phyloP scores from a whole-genome alignment of 2,888 invertebrate species.

The Fragum whitleyi region DNA sequence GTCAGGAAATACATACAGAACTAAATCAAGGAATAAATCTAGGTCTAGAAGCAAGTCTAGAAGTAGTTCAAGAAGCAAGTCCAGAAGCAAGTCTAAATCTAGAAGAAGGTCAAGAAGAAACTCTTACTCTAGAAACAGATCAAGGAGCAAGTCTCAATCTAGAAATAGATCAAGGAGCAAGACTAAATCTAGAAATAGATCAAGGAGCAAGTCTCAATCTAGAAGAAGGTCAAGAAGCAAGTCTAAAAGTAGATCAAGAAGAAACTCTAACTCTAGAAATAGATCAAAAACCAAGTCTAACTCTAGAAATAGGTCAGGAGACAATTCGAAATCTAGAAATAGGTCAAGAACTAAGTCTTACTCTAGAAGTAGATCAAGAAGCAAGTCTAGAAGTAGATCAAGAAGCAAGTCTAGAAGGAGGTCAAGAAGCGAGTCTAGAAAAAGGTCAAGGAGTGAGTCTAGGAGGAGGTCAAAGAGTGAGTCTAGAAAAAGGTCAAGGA shows the following conservation, averaged over 20 bases:
- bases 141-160: background rate
- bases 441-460: background rate
- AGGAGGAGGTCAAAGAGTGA: background rate
- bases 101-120: background rate
- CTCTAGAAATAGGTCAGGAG: too few relatives aligned
- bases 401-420: background rate
- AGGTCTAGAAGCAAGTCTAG: background rate
- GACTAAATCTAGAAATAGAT: background rate
- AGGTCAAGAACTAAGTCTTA: background rate
- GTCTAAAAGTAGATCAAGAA: background rate
- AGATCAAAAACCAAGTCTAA: background rate
- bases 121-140: background rate
- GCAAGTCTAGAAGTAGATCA: background rate
- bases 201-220: background rate
- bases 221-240: background rate
- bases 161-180: background rate
- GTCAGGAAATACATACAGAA: too few relatives aligned
- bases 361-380: background rate
- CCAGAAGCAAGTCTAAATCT: background rate
- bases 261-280: background rate
- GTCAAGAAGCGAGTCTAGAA: background rate
- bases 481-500: background rate
- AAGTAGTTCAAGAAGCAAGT: background rate
- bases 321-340: background rate
- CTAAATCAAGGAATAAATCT: background rate